Evolutionary conservation across 2,113 vertebrate species (phyloP), one percentile per base, ranked within the genome.

Genomic region (Etheostoma cragini): DNA sequence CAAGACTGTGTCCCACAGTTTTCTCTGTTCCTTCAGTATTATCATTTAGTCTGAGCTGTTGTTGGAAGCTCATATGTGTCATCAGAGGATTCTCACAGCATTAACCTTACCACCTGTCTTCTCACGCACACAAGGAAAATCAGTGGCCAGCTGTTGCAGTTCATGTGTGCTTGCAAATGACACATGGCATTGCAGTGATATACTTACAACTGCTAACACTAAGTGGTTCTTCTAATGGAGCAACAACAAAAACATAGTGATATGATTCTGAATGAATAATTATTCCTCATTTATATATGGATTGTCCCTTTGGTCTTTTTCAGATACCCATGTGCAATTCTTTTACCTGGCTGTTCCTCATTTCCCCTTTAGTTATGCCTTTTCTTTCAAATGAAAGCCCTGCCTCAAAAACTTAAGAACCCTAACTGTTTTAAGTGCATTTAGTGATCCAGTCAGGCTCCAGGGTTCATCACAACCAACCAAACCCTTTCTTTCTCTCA

Each of bases 61-160:
- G 47, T 81, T 78, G 38, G 22, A 3, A 19, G 74, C 74, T 90
- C 68, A 69, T 35, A 67, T 56, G 57, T 86, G 82, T 88, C 83
- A 81, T 54, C 58, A 73, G 74, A 64, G 73, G 60, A 87, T 82
- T 88, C 81, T 85, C 69, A 54, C 69, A 82, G 64, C 78, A 77
- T 84, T 80, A 78, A 81, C 73, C 72, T 65, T 82, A 78, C 85
- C 82, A 87, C 69, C 76, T 88, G 82, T 88, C 50, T 38, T 70
- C 22, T 78, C 74, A 30, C 56, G 22, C 14, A 38, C 65, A 82
- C 76, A 80, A 76, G 76, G 61, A 72, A 70, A 73, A 24, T 56
- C 56, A 46, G 38, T 52, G 54, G 30, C 66, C 81, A 83, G 83
- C 72, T 79, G 83, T 47, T 76, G 76, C 42, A 42, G 45, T 58